These are phyloP conservation scores for Drosophila subpulchrella DNA, from an alignment of 1,140 invertebrate genomes.

Conservation along the genomic window DNA sequence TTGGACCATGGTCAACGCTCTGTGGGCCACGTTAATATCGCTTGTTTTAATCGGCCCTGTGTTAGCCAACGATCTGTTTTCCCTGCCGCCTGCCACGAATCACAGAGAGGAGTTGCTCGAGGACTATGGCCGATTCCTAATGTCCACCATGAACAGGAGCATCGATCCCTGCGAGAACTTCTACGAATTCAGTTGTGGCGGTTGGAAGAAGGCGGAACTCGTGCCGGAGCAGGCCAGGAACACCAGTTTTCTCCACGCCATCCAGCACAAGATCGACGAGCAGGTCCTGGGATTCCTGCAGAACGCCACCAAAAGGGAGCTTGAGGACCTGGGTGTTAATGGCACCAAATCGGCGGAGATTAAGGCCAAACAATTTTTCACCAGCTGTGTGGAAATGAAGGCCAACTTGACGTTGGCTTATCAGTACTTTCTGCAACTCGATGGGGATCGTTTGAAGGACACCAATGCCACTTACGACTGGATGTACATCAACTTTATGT, in stretches of 20 bases:
- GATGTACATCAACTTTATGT: conserved; percentile 74
- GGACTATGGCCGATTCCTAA: conserved; percentile 62
- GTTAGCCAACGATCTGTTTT: conserved; percentile 48
- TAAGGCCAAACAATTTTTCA: conserved; percentile 70
- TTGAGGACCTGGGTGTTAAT: conserved; percentile 25
- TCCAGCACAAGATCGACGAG: conserved; percentile 68
- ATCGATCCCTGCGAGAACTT: conserved; percentile 91
- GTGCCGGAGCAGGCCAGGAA: conserved; percentile 82
- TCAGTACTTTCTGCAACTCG: neutral
- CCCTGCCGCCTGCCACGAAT: conserved; percentile 28
- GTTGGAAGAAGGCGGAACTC: conserved; percentile 85
- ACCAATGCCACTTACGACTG: conserved; percentile 51
- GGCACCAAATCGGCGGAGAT: conserved; percentile 44
- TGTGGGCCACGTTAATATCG: conserved; percentile 60
- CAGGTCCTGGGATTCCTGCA: conserved; percentile 54
- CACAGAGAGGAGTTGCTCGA: conserved; percentile 68
- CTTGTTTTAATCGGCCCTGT: neutral
- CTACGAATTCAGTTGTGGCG: conserved; percentile 88
- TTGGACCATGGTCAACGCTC: conserved; percentile 40
- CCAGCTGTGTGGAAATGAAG: conserved; percentile 59
- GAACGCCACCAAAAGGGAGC: conserved; percentile 53
- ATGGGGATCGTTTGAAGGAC: conserved; percentile 48
- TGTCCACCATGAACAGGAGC: conserved; percentile 66
- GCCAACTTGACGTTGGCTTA: conserved; percentile 57
- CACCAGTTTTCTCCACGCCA: conserved; percentile 63